Evolutionary conservation across 2,113 vertebrate genomes (phyloP).

Genomic region (Crotalus tigris): DNA sequence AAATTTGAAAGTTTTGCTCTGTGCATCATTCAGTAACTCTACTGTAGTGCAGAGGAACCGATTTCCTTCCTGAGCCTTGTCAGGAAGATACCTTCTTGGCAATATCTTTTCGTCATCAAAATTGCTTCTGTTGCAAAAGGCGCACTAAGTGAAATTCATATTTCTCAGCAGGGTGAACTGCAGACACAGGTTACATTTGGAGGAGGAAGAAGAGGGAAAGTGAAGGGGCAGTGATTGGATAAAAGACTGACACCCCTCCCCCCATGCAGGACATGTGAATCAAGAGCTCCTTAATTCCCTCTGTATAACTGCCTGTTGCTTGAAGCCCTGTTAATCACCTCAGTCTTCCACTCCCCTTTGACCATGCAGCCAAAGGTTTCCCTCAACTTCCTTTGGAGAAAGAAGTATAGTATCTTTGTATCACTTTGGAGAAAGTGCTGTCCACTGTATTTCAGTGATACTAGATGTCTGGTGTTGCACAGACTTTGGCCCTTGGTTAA

Average conservation of each 20-base stretch:
- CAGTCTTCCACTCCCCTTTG: neutral
- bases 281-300: neutral
- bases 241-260: neutral
- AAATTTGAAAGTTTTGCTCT: too few relatives aligned
- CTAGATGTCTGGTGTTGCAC: neutral
- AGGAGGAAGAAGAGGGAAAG: neutral
- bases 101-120: neutral
- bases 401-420: neutral
- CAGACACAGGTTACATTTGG: neutral
- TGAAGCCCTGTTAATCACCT: neutral
- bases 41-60: too few relatives aligned
- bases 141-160: neutral
- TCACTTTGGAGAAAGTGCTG: neutral
- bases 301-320: neutral
- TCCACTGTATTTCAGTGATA: neutral
- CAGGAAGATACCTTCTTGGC: too few relatives aligned
- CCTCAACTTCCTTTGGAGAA: neutral
- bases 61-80: too few relatives aligned
- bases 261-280: neutral
- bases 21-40: too few relatives aligned
- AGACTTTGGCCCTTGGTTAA: neutral
- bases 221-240: neutral
- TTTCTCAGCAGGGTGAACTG: neutral
- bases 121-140: neutral
- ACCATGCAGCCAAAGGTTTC: neutral